Percentiles rank a stretch among this genome's conserved stretches.
phyloP scores from a whole-genome alignment of 2,797 vertebrate species.

The Rhinophrynus dorsalis region DNA sequence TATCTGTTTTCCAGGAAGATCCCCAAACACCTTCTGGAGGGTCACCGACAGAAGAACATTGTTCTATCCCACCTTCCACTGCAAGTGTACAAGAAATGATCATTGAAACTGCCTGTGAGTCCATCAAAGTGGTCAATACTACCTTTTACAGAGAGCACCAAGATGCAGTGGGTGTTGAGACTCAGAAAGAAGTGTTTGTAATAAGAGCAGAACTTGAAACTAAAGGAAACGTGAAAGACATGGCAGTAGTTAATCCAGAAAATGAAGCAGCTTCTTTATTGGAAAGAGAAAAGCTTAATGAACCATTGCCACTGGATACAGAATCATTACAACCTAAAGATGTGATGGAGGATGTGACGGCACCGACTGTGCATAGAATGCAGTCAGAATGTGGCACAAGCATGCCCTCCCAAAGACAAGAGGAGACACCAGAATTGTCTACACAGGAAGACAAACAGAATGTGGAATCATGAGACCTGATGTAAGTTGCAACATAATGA shows the following conservation, averaged over 20 bases:
- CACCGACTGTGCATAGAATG: slow-evolving; percentile 44
- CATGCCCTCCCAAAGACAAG: slow-evolving; percentile 33
- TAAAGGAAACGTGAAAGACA: slow-evolving; percentile 39
- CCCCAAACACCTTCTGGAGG: slow-evolving; percentile 32
- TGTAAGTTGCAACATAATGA: slow-evolving; percentile 60
- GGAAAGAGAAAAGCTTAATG: slow-evolving; percentile 37
- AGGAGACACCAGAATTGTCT: slow-evolving; percentile 44
- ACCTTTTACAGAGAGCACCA: not conserved
- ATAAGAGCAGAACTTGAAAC: slow-evolving; percentile 45
- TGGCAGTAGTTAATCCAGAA: not conserved
- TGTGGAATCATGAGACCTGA: slow-evolving; percentile 50
- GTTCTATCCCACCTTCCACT: not conserved
- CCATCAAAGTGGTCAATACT: not conserved
- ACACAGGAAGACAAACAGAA: slow-evolving; percentile 48
- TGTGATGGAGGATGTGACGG: slow-evolving; percentile 48
- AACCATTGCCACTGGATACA: slow-evolving; percentile 42
- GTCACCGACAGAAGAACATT: not conserved
- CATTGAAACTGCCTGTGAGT: not conserved
- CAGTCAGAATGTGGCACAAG: slow-evolving; percentile 44
- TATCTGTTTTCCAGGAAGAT: not conserved
- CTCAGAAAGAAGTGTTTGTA: slow-evolving; percentile 15
- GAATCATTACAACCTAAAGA: slow-evolving; percentile 56
- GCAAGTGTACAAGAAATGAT: not conserved
- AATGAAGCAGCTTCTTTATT: slow-evolving; percentile 19
- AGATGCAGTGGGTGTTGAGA: not conserved